Evolutionary conservation across 2,797 vertebrate genomes (phyloP).

Genomic region (Pseudochirops cupreus): DNA sequence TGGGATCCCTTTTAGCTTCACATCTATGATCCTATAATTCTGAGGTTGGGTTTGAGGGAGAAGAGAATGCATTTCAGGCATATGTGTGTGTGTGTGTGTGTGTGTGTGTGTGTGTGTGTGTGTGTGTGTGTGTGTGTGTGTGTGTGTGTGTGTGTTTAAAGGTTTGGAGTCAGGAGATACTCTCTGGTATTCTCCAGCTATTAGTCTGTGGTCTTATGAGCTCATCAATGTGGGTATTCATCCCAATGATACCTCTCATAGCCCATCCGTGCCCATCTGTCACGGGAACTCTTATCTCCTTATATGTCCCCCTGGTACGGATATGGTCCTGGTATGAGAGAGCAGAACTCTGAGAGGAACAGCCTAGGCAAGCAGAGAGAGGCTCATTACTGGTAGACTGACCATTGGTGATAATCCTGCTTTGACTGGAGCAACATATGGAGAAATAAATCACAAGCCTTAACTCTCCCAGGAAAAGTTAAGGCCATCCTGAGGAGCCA

Average conservation of each 20-base stretch:
- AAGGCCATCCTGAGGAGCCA: not conserved
- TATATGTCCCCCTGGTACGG: not conserved
- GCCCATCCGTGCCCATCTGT: not conserved
- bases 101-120: too few species aligned
- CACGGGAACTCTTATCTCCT: not conserved
- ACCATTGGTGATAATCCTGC: not conserved
- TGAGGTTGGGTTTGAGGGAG: not conserved
- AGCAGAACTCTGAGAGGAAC: not conserved
- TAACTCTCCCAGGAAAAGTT: not conserved
- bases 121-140: too few species aligned
- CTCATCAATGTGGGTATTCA: not conserved
- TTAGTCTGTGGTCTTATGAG: not conserved
- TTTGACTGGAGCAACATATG: not conserved
- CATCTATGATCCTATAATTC: not conserved
- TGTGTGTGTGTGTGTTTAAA: not conserved
- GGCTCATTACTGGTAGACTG: not conserved
- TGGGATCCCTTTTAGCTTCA: not conserved
- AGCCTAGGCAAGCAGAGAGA: not conserved
- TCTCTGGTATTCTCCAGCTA: not conserved
- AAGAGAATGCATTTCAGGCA: not conserved
- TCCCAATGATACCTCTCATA: not conserved
- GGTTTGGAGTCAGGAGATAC: not conserved
- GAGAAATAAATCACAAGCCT: not conserved
- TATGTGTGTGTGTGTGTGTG: too few species aligned
- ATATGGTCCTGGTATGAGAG: not conserved